Conservation (phyloP, 2,797 vertebrate species). For the Urophycis tenuis region DNA sequence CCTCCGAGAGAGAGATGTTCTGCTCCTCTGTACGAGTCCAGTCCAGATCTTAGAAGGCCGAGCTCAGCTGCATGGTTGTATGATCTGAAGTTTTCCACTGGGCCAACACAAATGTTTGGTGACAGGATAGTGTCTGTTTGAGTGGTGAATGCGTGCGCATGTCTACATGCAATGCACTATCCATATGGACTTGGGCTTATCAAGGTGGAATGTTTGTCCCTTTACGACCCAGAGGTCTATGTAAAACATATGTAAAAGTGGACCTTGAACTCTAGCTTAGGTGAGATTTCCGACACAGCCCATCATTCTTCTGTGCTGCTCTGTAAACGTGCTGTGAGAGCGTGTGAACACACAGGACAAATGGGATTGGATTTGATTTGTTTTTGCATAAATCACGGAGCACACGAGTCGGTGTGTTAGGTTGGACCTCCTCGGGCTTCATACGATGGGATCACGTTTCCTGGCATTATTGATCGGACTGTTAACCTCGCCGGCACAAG, state of each 20-base stretch:
- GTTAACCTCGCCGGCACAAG: not conserved
- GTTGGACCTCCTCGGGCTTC: not conserved
- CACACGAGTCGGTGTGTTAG: not conserved
- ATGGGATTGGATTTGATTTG: not conserved
- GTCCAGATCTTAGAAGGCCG: conserved; percentile 56
- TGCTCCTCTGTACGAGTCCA: conserved; percentile 50
- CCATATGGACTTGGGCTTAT: not conserved
- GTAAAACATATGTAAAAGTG: not conserved
- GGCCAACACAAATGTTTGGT: conserved; percentile 37
- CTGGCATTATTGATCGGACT: not conserved
- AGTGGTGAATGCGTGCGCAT: conserved; percentile 9
- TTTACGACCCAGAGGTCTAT: not conserved
- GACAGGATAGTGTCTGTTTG: conserved; percentile 39
- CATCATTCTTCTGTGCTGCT: too few species aligned
- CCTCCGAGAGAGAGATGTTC: conserved; percentile 41
- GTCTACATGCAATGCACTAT: not conserved
- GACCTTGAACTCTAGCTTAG: not conserved
- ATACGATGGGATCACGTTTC: not conserved
- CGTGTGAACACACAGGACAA: not conserved
- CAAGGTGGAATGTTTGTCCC: not conserved
- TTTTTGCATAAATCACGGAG: not conserved
- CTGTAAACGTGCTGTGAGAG: too few species aligned
- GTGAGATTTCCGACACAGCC: not conserved
- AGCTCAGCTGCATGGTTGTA: conserved; percentile 31
- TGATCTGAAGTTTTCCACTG: conserved; percentile 34